Percentiles rank a stretch among this genome's conserved stretches.
These are phyloP conservation scores for Synergus umbraculus DNA, from an alignment of 2,888 invertebrate species.

Conservation along the genomic window DNA sequence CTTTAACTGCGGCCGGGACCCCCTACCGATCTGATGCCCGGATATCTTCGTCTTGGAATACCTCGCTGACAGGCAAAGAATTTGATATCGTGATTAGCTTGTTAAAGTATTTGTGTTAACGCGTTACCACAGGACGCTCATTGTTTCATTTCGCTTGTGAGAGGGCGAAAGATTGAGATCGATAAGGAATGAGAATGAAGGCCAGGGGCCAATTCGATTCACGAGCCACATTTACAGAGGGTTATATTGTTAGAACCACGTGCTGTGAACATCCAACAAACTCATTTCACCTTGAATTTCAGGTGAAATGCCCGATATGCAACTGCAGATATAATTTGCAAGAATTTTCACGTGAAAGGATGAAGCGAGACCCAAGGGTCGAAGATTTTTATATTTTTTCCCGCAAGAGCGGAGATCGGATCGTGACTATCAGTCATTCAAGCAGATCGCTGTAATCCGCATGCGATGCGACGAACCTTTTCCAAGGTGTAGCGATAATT, in stretches of 20 bases:
- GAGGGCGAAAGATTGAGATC: conserved; percentile 57
- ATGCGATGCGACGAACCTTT: conserved; percentile 55
- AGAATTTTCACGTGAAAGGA: neutral
- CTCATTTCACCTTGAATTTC: neutral
- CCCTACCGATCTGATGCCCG: conserved; percentile 68
- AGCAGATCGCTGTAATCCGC: conserved; percentile 48
- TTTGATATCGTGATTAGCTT: conserved; percentile 77
- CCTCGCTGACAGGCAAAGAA: conserved; percentile 76
- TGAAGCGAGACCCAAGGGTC: no score
- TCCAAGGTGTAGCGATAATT: conserved; percentile 69
- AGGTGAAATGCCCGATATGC: neutral
- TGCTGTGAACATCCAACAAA: neutral
- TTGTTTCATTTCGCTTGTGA: conserved; percentile 58
- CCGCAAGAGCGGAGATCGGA: neutral
- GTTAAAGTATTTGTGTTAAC: conserved; percentile 70
- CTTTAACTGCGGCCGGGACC: conserved; percentile 67
- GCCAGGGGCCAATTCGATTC: neutral
- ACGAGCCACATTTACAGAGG: neutral
- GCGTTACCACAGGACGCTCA: conserved; percentile 61
- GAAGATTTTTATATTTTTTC: neutral
- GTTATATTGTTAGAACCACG: neutral
- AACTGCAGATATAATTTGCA: neutral
- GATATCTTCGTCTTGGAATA: conserved; percentile 75
- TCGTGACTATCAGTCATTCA: conserved; percentile 6
- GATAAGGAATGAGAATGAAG: conserved; percentile 48